A percentile compares a stretch with the other conserved stretches of the same genome.
Evolutionary conservation across 2,113 vertebrate species (phyloP).

Genomic region (Puffinus mauretanicus): DNA sequence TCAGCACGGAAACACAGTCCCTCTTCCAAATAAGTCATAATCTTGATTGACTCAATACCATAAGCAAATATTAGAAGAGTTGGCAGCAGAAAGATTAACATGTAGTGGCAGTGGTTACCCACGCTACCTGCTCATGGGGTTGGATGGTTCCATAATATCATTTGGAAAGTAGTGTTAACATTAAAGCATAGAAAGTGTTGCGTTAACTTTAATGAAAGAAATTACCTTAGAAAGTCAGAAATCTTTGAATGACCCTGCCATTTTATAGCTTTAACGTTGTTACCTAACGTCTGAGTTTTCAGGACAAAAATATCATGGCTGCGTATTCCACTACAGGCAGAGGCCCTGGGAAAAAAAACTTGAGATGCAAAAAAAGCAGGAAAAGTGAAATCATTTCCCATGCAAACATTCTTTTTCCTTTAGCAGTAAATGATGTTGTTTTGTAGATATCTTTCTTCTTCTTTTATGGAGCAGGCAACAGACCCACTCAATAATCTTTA

Average conservation of each 20-base stretch:
- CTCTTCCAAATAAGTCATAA: neutral
- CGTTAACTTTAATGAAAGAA: neutral
- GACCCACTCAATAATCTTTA: neutral
- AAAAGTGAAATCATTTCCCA: neutral
- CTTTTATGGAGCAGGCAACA: neutral
- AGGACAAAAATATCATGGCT: neutral
- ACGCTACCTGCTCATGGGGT: fast-evolving
- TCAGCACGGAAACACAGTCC: neutral
- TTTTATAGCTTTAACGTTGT: neutral
- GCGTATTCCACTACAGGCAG: neutral
- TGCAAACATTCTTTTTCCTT: neutral
- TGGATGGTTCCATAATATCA: neutral
- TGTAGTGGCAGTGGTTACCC: neutral
- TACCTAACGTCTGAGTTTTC: neutral
- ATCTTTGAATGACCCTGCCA: neutral
- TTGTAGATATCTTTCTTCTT: neutral
- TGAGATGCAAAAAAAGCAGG: neutral
- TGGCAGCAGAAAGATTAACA: neutral
- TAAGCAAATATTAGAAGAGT: neutral
- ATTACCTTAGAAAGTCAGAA: neutral
- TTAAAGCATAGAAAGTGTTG: neutral
- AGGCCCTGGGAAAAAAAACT: neutral
- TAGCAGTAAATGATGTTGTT: neutral
- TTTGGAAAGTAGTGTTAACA: neutral
- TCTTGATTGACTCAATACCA: neutral